These are phyloP conservation scores for Gymnorhina tibicen DNA, from an alignment of 2,113 vertebrate genomes.

Conservation along the genomic window DNA sequence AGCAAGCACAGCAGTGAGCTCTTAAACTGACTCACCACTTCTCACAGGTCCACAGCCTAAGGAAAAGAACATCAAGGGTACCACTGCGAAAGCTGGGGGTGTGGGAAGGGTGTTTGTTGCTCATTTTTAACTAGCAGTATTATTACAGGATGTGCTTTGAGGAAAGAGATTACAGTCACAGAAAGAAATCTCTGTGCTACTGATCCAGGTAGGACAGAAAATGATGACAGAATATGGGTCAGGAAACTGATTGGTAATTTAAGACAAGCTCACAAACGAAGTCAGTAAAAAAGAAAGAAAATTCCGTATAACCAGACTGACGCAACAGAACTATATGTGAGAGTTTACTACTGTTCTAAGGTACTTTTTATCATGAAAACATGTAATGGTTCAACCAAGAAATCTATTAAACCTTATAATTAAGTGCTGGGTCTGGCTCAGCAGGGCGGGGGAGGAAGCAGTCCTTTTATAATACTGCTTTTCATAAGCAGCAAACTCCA, in stretches of 20 bases:
- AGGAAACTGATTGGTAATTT: not conserved
- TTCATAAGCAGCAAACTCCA: conserved; percentile 20
- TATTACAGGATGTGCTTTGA: not conserved
- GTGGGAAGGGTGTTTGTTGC: not conserved
- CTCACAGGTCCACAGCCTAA: not conserved
- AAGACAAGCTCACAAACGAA: not conserved
- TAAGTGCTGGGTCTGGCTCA: not conserved
- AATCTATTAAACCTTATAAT: not conserved
- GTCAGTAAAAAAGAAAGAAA: not conserved
- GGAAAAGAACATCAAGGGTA: not conserved
- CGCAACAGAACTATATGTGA: not conserved
- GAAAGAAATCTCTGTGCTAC: not conserved
- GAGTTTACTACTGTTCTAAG: not conserved
- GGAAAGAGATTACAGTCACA: not conserved
- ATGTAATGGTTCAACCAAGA: not conserved
- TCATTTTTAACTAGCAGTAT: not conserved
- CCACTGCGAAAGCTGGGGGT: not conserved
- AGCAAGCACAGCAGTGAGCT: not conserved
- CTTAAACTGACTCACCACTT: not conserved
- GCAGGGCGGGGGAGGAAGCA: not conserved
- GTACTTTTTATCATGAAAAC: not conserved
- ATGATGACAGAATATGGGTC: not conserved
- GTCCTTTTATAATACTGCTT: not conserved
- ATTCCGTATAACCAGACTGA: not conserved
- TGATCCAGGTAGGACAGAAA: not conserved